Evolutionary conservation across 2,797 vertebrate species (phyloP).

Genomic region (Sparidentex hasta): DNA sequence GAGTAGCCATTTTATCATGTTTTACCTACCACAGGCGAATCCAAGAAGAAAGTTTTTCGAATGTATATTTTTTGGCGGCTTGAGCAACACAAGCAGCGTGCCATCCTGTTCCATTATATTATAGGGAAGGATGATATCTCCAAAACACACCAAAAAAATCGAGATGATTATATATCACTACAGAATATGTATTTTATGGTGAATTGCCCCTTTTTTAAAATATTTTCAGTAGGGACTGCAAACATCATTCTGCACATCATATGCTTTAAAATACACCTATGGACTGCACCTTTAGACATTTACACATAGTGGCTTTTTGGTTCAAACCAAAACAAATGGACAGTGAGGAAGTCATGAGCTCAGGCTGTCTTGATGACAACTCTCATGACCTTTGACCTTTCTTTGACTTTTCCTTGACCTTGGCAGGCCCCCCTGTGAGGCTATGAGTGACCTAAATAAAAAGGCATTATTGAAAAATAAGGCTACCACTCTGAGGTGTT

Average conservation of each 20-base stretch:
- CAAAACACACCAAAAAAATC: no score
- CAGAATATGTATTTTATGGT: no score
- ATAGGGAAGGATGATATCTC: no score
- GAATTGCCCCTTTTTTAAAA: background rate
- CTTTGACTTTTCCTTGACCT: constrained; percentile 73
- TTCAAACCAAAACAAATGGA: constrained; percentile 74
- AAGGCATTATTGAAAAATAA: constrained; percentile 84
- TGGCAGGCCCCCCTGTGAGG: constrained; percentile 82
- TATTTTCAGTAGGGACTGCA: background rate
- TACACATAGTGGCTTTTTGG: constrained; percentile 51
- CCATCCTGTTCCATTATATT: no score
- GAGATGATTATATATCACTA: no score
- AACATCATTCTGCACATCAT: constrained; percentile 1
- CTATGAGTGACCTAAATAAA: constrained; percentile 84
- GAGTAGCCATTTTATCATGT: no score
- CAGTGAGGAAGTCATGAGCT: constrained; percentile 85
- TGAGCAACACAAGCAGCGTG: no score
- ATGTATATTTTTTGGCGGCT: no score
- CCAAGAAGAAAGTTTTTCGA: no score
- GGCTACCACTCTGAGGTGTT: constrained; percentile 82
- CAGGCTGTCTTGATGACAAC: constrained; percentile 81
- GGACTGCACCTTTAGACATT: constrained; percentile 66
- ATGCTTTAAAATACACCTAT: constrained; percentile 37
- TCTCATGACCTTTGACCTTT: constrained; percentile 78
- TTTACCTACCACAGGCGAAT: no score